Conservation (phyloP, 1,140 invertebrate genomes). For the Agrilus planipennis region DNA sequence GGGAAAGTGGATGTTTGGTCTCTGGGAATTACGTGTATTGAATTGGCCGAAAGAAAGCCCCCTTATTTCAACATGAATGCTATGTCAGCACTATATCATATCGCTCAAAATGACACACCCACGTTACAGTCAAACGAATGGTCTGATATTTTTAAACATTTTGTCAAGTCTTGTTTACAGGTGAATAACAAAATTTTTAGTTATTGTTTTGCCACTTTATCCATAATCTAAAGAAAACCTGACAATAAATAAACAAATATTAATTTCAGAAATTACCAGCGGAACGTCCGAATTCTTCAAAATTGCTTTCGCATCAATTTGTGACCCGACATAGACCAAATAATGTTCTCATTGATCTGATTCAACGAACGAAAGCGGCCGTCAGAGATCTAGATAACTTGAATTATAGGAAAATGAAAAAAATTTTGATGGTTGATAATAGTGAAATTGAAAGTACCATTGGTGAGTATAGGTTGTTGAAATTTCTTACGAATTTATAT, state of each 20-base stretch:
- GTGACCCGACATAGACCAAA: constrained; percentile 69
- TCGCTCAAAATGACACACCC: constrained; percentile 98
- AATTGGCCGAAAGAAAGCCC: constrained; percentile 99
- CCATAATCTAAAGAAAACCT: neutral
- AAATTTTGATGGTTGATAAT: constrained; percentile 90
- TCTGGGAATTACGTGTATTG: constrained; percentile 92
- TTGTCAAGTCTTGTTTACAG: constrained; percentile 88
- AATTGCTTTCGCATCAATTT: constrained; percentile 78
- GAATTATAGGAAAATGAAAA: constrained; percentile 98
- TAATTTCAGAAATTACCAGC: constrained; percentile 69
- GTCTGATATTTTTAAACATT: constrained; percentile 86
- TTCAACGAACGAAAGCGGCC: constrained; percentile 92
- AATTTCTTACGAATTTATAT: neutral
- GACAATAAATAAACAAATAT: neutral
- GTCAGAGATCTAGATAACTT: constrained; percentile 97
- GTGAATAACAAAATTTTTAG: constrained; percentile 10
- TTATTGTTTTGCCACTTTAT: neutral
- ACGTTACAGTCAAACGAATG: constrained; percentile 74
- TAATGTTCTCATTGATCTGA: constrained; percentile 87
- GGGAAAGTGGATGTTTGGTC: constrained; percentile 76
- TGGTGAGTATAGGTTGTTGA: constrained; percentile 38
- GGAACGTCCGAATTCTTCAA: constrained; percentile 74
- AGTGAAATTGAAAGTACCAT: constrained; percentile 79
- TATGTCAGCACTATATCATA: constrained; percentile 99
- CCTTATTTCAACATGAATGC: constrained; percentile 99